phyloP scores from a whole-genome alignment of 2,888 invertebrate genomes.

The Emmelina monodactyla region DNA sequence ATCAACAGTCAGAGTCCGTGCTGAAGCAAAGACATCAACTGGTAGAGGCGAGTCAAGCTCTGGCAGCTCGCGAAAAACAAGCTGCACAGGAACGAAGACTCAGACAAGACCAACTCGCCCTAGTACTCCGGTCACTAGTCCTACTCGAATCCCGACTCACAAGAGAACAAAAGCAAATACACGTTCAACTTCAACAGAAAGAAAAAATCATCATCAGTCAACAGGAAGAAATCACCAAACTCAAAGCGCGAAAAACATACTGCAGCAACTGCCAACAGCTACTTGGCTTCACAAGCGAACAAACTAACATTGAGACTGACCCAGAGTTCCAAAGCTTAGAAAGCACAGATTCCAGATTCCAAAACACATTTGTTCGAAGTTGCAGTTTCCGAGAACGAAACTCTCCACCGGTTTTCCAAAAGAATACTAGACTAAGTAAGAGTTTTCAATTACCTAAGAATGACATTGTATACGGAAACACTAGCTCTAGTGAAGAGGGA shows the following conservation, averaged over 20 bases:
- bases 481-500: conserved; percentile 61
- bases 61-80: conserved; percentile 68
- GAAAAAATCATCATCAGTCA: conserved; percentile 76
- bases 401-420: conserved; percentile 58
- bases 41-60: conserved; percentile 68
- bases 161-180: conserved; percentile 76
- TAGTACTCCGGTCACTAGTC: conserved; percentile 74
- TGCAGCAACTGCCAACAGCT: conserved; percentile 60
- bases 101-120: conserved; percentile 74
- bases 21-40: conserved; percentile 74
- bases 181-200: conserved; percentile 72
- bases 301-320: conserved; percentile 61
- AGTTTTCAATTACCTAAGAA: conserved; percentile 59
- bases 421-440: conserved; percentile 60
- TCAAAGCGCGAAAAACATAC: conserved; percentile 61
- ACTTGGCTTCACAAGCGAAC: conserved; percentile 59
- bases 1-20: conserved; percentile 68
- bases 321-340: conserved; percentile 62
- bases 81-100: conserved; percentile 68
- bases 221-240: conserved; percentile 71
- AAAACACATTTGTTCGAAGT: conserved; percentile 55
- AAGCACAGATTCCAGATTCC: conserved; percentile 58
- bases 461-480: conserved; percentile 50
- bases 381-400: conserved; percentile 59
- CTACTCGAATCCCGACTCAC: conserved; percentile 75